These are phyloP conservation scores for Odobenus rosmarus DNA, from an alignment of 2,113 vertebrate genomes.

Conservation along the genomic window DNA sequence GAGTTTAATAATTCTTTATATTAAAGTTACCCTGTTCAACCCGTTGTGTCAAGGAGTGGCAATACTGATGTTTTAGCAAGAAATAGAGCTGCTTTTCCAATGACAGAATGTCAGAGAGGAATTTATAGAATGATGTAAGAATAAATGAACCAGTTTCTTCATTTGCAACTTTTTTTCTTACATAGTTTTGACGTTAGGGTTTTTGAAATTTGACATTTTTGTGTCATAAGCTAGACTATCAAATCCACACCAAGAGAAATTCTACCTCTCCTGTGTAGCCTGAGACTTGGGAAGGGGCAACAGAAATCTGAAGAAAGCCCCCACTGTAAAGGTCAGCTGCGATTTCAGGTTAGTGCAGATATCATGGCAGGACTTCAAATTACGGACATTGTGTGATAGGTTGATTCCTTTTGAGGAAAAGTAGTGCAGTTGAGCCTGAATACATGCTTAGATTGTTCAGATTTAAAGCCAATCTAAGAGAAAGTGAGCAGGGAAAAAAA, in stretches of 20 bases:
- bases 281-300: neutral
- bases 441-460: neutral
- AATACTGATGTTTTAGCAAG: neutral
- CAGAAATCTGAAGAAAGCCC: neutral
- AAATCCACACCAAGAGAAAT: neutral
- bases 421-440: neutral
- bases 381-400: neutral
- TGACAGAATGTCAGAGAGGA: neutral
- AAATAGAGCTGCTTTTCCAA: neutral
- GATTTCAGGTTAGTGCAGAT: neutral
- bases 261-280: neutral
- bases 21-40: neutral
- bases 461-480: neutral
- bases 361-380: neutral
- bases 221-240: neutral
- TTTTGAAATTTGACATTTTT: constrained; percentile 17
- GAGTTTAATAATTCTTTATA: neutral
- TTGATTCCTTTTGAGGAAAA: neutral
- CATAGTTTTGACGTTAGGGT: constrained; percentile 16
- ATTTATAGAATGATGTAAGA: neutral
- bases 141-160: neutral
- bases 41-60: neutral
- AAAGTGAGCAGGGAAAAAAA: neutral
- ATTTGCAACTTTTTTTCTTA: neutral
- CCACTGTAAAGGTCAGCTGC: neutral